Base-by-base conservation (phyloP, 2,797 vertebrate species). In the Oryzias dopingdopingensis region DNA sequence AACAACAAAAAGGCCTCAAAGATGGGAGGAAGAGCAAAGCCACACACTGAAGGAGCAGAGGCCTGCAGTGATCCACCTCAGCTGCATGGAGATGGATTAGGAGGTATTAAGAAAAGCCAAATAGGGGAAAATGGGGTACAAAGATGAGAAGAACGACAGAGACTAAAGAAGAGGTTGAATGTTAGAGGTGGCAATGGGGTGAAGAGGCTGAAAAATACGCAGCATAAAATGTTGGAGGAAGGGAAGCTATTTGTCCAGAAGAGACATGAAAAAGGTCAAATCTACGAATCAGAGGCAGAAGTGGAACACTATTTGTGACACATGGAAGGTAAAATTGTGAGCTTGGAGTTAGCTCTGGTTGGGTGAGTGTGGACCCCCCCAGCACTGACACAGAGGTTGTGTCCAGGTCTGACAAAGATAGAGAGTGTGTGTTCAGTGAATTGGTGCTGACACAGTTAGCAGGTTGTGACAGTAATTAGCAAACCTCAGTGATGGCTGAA, bases 391-490 rank as follows among this genome's bases (percentile, higher is more conserved):
- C 32, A 37, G 10, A 37, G 32, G 32, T 37, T 37, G 32, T 12
- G 32, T 37, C 32, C 32, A 37, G 32, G 32, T 58, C n/a, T 17
- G 58, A 7, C 44, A 41, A 47, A 37, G 47, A 42, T 22, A 54
- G 5, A 55, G 17, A 44, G 44, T 59, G 69, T 62, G 49, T 61
- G 42, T 76, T 53, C 59, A 55, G 65, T 71, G 82, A 84, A 88
- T 87, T 83, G 80, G 72, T 60, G 67, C 67, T 84, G 86, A 89
- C 83, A 84, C 5, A 52, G 83, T 67, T 18, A 74, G 82, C 76
- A 86, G 85, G 86, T 85, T 88, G 77, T 88, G 88, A 89, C 85
- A 86, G 80, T 86, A 86, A 86, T 88, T 87, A 86, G 83, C 79
- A 56, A 59, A 57, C 53, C 78, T 82, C 72, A 71, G 77, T 59